Base-by-base conservation (phyloP, 2,797 vertebrate genomes). In the Enteromius viviparus region DNA sequence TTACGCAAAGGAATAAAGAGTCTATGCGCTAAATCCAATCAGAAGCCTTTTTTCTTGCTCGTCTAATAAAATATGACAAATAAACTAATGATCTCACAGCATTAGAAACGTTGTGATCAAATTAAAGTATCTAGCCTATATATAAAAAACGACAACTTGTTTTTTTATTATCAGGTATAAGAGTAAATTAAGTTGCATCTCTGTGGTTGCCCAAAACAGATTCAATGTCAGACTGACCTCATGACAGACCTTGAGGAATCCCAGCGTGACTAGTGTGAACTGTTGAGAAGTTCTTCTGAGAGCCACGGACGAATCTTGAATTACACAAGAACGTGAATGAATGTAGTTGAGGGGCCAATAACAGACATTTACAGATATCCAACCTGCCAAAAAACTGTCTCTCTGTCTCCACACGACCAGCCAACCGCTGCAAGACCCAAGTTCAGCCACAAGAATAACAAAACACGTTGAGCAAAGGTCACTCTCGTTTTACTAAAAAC, bases 241-340 rank as follows among this genome's bases (percentile, higher is more conserved):
- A 12, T 74, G 49, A 66, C 80, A 53, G 34, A 66, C 19, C 45
- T 69, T 42, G 65, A 70, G 72, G 47, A 82, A 58, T 75, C 77
- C 78, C 60, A 71, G 49, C 60, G 7, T 69, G 83, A 68, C 65
- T 47, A 64, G 71, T 74, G 74, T 55, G 40, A 85, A 78, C 76
- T 66, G 66, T 45, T 81, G 47, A 76, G 76, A 80, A 34, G 58
- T 64, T 53, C 79, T 66, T 85, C 26, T 45, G 84, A 71, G 40
- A 77, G 84, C 58, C 82, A 71, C 82, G 12, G 62, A 69, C 6
- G 15, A 49, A 85, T 86, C 89, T 91, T 90, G 87, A 85, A 88
- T 92, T 92, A 86, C 90, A 87, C 85, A 78, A 80, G 88, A 92
- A 85, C 88, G 88, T 91, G 93, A 88, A 89, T 78, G 78, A 71